These are phyloP conservation scores for Ochlodes sylvanus DNA, from an alignment of 2,888 invertebrate genomes.

Conservation along the genomic window DNA sequence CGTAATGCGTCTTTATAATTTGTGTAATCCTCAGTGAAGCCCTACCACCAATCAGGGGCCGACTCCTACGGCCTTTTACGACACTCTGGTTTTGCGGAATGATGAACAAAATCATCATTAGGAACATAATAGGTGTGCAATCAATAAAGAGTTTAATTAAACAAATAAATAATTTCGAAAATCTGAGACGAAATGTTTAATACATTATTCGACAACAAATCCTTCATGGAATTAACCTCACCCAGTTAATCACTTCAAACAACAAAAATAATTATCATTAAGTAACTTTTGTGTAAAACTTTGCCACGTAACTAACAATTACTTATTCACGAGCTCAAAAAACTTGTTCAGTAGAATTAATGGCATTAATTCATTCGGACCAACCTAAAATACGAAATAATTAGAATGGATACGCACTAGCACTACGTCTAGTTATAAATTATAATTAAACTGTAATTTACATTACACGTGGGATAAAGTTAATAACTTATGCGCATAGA, in stretches of 20 bases:
- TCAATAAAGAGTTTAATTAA: too few species aligned
- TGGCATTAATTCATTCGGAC: background rate
- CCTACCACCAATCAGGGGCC: too few species aligned
- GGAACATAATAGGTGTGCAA: too few species aligned
- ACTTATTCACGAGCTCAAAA: background rate
- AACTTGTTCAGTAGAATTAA: background rate
- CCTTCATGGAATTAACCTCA: background rate
- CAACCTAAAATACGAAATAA: background rate
- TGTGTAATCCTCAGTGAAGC: too few species aligned
- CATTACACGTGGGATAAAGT: background rate
- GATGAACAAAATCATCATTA: too few species aligned
- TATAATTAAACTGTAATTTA: background rate
- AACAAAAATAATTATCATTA: background rate
- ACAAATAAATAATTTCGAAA: too few species aligned
- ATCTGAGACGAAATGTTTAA: too few species aligned
- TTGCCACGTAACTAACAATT: slow-evolving; percentile 1
- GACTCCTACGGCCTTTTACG: too few species aligned
- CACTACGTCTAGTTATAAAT: background rate
- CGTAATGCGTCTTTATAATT: too few species aligned
- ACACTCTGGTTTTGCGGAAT: too few species aligned
- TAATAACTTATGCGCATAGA: background rate
- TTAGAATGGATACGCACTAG: background rate
- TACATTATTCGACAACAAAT: background rate
- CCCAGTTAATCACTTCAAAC: background rate
- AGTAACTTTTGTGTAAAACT: slow-evolving; percentile 13